Conservation (phyloP, 2,797 vertebrate genomes). For the Malacoraja senta region DNA sequence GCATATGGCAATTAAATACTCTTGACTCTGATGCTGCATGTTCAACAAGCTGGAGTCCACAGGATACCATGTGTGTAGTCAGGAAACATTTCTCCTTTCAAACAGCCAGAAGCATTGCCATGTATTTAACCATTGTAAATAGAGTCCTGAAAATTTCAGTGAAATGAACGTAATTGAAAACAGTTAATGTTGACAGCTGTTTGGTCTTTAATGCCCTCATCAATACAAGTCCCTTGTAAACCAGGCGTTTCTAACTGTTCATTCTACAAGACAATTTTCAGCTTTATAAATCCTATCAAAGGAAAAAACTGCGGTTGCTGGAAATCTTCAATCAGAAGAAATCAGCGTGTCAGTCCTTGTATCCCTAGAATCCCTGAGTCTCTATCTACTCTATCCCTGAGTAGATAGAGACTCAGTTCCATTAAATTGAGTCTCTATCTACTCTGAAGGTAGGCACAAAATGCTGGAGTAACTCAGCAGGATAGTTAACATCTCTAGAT, state of each 20-base stretch:
- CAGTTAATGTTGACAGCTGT: neutral
- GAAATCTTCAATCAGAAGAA: too few relatives aligned
- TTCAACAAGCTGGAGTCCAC: neutral
- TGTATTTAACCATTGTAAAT: neutral
- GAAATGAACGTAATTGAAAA: neutral
- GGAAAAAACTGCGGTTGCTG: too few relatives aligned
- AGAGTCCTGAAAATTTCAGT: neutral
- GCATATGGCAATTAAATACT: too few relatives aligned
- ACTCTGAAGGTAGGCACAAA: too few relatives aligned
- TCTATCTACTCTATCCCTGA: too few relatives aligned
- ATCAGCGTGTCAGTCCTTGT: too few relatives aligned
- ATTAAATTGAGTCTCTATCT: too few relatives aligned
- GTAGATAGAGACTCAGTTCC: too few relatives aligned
- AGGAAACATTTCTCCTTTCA: conserved; percentile 19
- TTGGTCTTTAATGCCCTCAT: neutral
- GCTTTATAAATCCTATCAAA: neutral
- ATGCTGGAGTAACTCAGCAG: too few relatives aligned
- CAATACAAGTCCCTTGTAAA: neutral
- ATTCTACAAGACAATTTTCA: neutral
- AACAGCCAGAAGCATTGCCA: neutral
- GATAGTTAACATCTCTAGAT: too few relatives aligned
- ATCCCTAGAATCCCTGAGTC: too few relatives aligned
- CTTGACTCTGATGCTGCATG: neutral
- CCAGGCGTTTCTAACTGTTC: neutral
- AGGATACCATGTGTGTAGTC: neutral